Evolutionary conservation across 1,140 invertebrate species (phyloP).

Genomic region (Drosophila nigrodunni): DNA sequence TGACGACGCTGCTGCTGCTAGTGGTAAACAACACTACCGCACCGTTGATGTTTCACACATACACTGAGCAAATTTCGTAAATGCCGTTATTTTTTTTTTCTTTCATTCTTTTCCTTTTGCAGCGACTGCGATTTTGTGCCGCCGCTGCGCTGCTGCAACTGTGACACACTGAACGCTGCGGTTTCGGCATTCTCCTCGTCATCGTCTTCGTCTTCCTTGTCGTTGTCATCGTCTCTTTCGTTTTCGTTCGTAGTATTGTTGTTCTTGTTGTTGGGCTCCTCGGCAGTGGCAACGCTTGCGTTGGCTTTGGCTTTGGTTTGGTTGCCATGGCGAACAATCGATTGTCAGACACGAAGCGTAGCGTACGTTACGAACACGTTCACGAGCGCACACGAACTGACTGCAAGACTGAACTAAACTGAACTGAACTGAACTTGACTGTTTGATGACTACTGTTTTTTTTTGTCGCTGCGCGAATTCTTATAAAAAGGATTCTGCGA

Average conservation of each 20-base stretch:
- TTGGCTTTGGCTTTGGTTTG: slow-evolving; percentile 1
- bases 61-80: slow-evolving; percentile 26
- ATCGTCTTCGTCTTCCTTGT: slow-evolving; percentile 32
- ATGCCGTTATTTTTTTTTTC: not conserved
- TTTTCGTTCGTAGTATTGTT: slow-evolving; percentile 10
- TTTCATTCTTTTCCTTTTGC: slow-evolving; percentile 6
- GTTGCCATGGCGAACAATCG: slow-evolving; percentile 74
- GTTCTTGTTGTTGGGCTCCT: slow-evolving; percentile 12
- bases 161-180: slow-evolving; percentile 55
- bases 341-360: slow-evolving; percentile 58
- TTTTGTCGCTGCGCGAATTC: not conserved
- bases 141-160: slow-evolving; percentile 47
- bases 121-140: slow-evolving; percentile 1
- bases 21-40: slow-evolving; percentile 23
- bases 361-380: slow-evolving; percentile 45
- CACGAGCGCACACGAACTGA: slow-evolving; percentile 73
- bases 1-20: not conserved
- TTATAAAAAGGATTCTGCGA: slow-evolving; percentile 13
- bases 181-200: slow-evolving; percentile 37
- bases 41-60: slow-evolving; percentile 44
- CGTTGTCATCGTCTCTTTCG: slow-evolving; percentile 18
- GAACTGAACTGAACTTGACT: slow-evolving; percentile 27
- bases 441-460: slow-evolving; percentile 8
- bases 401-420: slow-evolving; percentile 34
- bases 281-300: slow-evolving; percentile 7